phyloP scores from a whole-genome alignment of 2,113 vertebrate genomes.

The Halichoeres trimaculatus region DNA sequence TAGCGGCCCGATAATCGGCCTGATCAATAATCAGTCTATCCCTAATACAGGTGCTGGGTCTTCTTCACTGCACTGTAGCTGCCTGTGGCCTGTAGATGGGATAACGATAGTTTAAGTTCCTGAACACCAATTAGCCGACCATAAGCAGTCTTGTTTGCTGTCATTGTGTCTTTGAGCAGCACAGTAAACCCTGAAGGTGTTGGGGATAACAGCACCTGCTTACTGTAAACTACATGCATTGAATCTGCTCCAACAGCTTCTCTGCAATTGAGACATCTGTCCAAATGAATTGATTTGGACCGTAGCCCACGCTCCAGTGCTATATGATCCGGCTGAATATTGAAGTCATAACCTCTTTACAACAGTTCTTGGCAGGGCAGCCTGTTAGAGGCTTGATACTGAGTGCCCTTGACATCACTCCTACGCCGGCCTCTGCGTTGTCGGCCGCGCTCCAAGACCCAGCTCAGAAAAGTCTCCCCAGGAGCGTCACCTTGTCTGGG shows the following conservation, averaged over 20 bases:
- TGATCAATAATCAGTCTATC: too few species aligned
- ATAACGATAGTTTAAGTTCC: conserved; percentile 17
- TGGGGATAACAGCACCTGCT: conserved; percentile 29
- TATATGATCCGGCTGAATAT: conserved; percentile 64
- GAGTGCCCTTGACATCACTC: conserved; percentile 66
- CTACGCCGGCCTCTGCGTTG: conserved; percentile 27
- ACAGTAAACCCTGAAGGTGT: conserved; percentile 8
- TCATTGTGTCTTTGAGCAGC: conserved; percentile 52
- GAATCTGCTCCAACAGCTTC: conserved; percentile 58
- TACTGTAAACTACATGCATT: conserved; percentile 52
- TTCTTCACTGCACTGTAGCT: conserved; percentile 25
- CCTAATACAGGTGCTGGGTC: conserved; percentile 14
- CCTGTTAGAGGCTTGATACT: conserved; percentile 64
- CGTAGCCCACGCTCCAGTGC: conserved; percentile 38
- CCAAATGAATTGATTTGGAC: conserved; percentile 72
- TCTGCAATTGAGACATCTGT: conserved; percentile 66
- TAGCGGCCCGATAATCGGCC: too few species aligned
- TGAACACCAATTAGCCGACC: conserved; percentile 23
- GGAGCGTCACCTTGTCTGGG: conserved; percentile 58
- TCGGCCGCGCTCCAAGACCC: conserved; percentile 38
- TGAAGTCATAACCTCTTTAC: conserved; percentile 69
- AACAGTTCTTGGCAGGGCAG: conserved; percentile 58
- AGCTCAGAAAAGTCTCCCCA: conserved; percentile 31
- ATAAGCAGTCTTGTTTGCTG: conserved; percentile 38
- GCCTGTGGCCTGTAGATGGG: conserved; percentile 13